Evolutionary conservation across 2,113 vertebrate species (phyloP), one percentile per base, ranked within the genome.

Genomic region (Labeo catla): DNA sequence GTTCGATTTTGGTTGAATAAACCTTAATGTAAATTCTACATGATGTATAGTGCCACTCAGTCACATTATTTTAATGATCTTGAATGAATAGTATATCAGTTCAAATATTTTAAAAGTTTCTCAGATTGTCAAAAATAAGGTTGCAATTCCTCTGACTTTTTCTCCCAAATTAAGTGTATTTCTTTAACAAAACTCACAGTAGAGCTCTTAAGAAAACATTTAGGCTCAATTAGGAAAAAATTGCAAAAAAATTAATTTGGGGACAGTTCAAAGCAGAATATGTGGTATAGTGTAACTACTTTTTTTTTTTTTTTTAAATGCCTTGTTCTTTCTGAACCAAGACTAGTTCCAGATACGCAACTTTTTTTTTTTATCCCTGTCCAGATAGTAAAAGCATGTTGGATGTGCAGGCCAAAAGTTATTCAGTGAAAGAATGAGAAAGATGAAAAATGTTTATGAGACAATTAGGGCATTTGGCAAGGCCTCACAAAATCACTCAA

Each of bases 391-490:
- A 93, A 93, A 90, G 68, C 89, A 90, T 74, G 87, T 54, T 89
- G 81, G 81, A 89, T 84, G 87, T 85, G 84, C 36, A 23, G 89
- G 86, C 89, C 81, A 72, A 76, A 79, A 88, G 80, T 88, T 91
- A 88, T 91, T 91, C 85, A 21, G 79, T 52, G 50, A 88, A 78
- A 85, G 16, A 84, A 82, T 65, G 36, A 78, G 81, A 83, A 83
- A 21, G 45, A 83, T 39, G 66, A 89, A 78, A 91, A 91, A 92
- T 86, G 86, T 91, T 93, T 93, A 92, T 89, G 87, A 85, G 89
- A 90, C 85, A 92, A 90, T 93, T 91, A 91, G 87, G 88, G 76
- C 90, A 90, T 90, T 85, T 92, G 91, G 92, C 88, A 91, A 85
- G 8, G 86, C 85, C 86, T 96, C 95, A 96, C 74, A 90, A 87